Evolutionary conservation across 2,888 invertebrate genomes (phyloP), one percentile per base, ranked within the genome.

Genomic region (Caenorhabditis virilis): DNA sequence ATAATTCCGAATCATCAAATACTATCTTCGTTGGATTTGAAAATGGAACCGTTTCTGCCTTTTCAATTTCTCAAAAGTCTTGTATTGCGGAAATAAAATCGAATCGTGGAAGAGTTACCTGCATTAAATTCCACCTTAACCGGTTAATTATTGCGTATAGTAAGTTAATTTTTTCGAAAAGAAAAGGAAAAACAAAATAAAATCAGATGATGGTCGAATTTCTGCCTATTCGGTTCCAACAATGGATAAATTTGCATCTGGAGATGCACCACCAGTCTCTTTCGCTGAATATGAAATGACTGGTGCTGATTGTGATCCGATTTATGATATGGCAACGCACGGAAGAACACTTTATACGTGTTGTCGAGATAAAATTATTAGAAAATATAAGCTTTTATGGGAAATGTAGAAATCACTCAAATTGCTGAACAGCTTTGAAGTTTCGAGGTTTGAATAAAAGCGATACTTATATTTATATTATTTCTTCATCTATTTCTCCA

Each of bases 291-390:
- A 88, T 0, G 88, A 88, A 61, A 83, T 90, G n/a, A 89, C 89
- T 7, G 90, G 90, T 0, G 86, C 89, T 0, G 89, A 90, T 77
- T 89, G 88, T 83, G 90, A 90, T 77, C 89, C 89, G 0, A 86
- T 90, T 16, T 87, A 89, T 80, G 88, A 88, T 72, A 83, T 89
- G 26, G 84, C 87, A 0, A 86, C 86, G 67, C 88, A 89, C 78
- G 87, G 87, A 2, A 81, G 78, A 18, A 86, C 86, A 80, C 83
- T 90, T 30, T 88, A 88, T 70, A 87, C 89, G 0, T 88, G 87
- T 1, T 89, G 89, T 78, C 85, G 90, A 66, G 90, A 90, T 81
- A 85, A 87, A 3, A 64, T 83, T 27, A 85, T 90, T 50, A 85
- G 90, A 57, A 89, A 88, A 83, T 90, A 90, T 51, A 48, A 33